Conservation (phyloP, 2,888 invertebrate genomes). For the Drosophila mulleri region DNA sequence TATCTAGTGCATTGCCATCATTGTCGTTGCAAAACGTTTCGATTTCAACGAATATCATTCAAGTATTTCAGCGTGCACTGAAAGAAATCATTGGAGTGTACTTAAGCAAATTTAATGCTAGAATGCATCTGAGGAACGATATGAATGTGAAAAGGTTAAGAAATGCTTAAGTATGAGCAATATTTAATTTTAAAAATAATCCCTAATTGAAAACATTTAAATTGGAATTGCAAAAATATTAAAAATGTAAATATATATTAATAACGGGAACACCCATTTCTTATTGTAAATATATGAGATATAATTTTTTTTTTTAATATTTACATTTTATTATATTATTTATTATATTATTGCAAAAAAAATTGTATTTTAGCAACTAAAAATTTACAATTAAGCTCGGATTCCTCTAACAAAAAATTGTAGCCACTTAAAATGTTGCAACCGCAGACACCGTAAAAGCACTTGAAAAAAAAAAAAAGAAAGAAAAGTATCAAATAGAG, state of each 20-base stretch:
- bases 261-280: too few species aligned
- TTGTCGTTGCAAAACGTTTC: conserved; percentile 52
- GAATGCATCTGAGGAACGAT: not conserved
- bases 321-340: too few species aligned
- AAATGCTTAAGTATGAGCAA: not conserved
- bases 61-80: conserved; percentile 57
- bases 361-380: not conserved
- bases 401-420: not conserved
- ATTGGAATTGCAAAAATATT: too few species aligned
- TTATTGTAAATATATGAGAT: too few species aligned
- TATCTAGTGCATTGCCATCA: conserved; percentile 31
- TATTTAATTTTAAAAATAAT: not conserved
- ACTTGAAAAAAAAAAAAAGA: conserved; percentile 32
- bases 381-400: not conserved
- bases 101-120: conserved; percentile 6
- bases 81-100: conserved; percentile 28
- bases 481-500: conserved; percentile 19
- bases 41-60: conserved; percentile 62
- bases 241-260: not conserved
- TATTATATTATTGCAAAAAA: too few species aligned
- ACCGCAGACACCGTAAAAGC: conserved; percentile 38
- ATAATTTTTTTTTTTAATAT: too few species aligned
- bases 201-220: not conserved
- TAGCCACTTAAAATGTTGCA: conserved; percentile 39
- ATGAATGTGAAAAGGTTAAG: not conserved